Evolutionary conservation across 2,113 vertebrate genomes (phyloP).

Genomic region (Daboia siamensis): DNA sequence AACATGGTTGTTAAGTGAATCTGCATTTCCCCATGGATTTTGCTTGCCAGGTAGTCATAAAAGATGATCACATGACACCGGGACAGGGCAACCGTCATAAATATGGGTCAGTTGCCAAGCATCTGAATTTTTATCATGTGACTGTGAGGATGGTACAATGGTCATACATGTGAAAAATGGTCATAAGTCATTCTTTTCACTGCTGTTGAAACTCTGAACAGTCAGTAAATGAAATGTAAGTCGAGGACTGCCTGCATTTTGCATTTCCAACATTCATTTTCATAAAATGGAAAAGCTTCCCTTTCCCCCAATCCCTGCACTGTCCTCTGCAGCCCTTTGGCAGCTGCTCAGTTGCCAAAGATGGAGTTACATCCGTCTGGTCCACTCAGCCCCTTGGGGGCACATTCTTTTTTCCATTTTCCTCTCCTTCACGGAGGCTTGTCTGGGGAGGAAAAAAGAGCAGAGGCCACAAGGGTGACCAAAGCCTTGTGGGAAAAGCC

Average conservation of each 20-base stretch:
- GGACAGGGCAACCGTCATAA: no score
- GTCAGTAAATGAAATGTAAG: background rate
- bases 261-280: background rate
- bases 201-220: background rate
- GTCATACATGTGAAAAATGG: background rate
- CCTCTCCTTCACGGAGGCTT: background rate
- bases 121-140: background rate
- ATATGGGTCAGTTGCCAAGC: background rate
- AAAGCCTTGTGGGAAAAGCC: background rate
- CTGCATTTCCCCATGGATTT: no score
- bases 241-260: background rate
- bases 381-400: background rate
- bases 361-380: accelerated
- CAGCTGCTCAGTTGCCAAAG: background rate
- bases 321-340: background rate
- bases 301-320: background rate
- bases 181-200: background rate
- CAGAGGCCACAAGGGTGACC: background rate
- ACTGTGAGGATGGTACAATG: no score
- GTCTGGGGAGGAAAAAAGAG: background rate
- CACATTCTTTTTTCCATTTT: background rate
- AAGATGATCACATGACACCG: no score
- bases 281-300: background rate
- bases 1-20: background rate
- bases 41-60: no score